Evolutionary conservation across 1,140 invertebrate genomes (phyloP).

Genomic region (Oryzaephilus surinamensis): DNA sequence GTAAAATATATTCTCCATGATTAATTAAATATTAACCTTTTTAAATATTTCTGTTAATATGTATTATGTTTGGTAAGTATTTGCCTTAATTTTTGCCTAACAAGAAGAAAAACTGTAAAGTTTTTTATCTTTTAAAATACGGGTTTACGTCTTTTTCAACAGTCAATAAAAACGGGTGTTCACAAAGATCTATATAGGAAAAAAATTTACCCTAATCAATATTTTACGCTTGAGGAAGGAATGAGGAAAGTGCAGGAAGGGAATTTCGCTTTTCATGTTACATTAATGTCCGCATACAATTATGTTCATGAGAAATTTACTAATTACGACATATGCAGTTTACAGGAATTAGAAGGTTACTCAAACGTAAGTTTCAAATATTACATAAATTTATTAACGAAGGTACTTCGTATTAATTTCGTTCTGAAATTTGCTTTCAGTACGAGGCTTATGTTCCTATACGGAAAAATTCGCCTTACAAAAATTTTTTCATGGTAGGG

Average conservation of each 20-base stretch:
- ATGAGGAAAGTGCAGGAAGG: slow-evolving; percentile 21
- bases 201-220: slow-evolving; percentile 18
- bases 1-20: too few species aligned
- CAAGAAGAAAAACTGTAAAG: too few species aligned
- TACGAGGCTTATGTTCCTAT: slow-evolving; percentile 35
- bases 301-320: slow-evolving; percentile 21
- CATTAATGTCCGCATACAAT: slow-evolving; percentile 13
- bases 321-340: slow-evolving; percentile 25
- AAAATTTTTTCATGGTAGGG: slow-evolving; percentile 36
- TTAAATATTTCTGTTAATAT: too few species aligned
- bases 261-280: slow-evolving; percentile 25
- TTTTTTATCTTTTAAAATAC: too few species aligned
- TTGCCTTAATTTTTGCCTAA: too few species aligned
- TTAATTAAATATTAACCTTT: too few species aligned
- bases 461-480: slow-evolving; percentile 39
- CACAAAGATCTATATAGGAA: slow-evolving; percentile 16
- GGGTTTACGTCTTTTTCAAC: too few species aligned
- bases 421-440: slow-evolving; percentile 10
- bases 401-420: slow-evolving; percentile 3
- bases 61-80: too few species aligned
- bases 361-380: slow-evolving; percentile 12
- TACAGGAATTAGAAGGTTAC: slow-evolving; percentile 22
- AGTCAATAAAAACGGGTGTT: slow-evolving; percentile 13
- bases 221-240: slow-evolving; percentile 16
- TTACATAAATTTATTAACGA: background rate